Base-by-base conservation (phyloP, 2,797 vertebrate genomes). In the Octomys mimax region DNA sequence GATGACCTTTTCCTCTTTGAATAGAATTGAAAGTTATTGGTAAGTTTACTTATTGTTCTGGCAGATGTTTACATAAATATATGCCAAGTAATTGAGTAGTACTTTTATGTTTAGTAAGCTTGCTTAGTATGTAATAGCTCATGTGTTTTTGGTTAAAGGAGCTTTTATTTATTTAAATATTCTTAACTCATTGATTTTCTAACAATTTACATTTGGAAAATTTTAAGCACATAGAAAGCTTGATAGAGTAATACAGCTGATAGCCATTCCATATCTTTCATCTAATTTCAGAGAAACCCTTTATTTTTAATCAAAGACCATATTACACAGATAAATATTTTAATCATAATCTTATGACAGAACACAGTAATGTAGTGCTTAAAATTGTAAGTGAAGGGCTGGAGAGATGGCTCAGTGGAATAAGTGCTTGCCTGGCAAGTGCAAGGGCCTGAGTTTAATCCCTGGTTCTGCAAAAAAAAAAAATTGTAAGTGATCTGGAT, bases 1-100 rank as follows among this genome's bases (percentile, higher is more conserved):
- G 87, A 94, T 82, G 71, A 39, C 68, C 59, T 88, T 95, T 79
- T 54, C 78, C 22, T 93, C 33, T 93, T 89, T 96, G 79, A 80
- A 86, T 12, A 93, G 96, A 97, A 90, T 87, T 46, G 97, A 95
- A 95, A 98, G 28, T 87, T 96, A 78, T 36, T 14, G 80, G 98
- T 99, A 95, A 98, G 98, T 98, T 95, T 49, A 61, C 77, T 83
- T 66, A n/a, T 83, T 91, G 87, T 49, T 96, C 6, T 95, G 87
- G 49, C 81, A 95, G 78, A 93, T 18, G 68, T 75, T 89, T 0
- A 2, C 14, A 59, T 89, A 87, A 77, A 87, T 79, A 52, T 93
- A 3, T 94, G 19, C 46, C 90, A 57, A 89, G 22, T 77, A 92
- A 49, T 73, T 96, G 93, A 73, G 10, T 91, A 73, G 11, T 89